These are phyloP conservation scores for Tokudaia tokunoshimensis DNA, from an alignment of 2,797 vertebrate genomes.

Conservation along the genomic window DNA sequence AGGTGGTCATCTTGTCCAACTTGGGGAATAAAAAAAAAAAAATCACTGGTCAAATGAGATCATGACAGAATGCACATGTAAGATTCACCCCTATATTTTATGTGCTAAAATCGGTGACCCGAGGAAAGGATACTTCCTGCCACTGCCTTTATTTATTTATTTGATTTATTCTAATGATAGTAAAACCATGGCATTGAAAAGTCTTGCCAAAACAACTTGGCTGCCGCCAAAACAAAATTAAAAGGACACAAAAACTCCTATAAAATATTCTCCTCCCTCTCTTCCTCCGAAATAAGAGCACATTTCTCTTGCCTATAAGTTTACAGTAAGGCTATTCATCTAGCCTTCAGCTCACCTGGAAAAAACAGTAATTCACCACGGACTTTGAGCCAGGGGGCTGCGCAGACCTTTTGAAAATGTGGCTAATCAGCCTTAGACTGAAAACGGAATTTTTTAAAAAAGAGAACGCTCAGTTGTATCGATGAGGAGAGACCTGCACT, in stretches of 20 bases:
- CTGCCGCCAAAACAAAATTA: not conserved
- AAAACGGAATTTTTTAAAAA: not conserved
- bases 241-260: not conserved
- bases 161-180: slow-evolving; percentile 45
- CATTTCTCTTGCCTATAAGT: slow-evolving; percentile 32
- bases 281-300: not conserved
- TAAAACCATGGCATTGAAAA: slow-evolving; percentile 2
- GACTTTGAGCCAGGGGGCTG: slow-evolving; percentile 39
- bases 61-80: not conserved
- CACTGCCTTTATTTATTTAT: slow-evolving; percentile 39
- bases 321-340: not conserved
- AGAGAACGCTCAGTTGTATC: slow-evolving; percentile 27
- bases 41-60: slow-evolving; percentile 26
- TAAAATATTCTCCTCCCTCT: not conserved
- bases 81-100: not conserved
- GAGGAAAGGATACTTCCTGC: not conserved
- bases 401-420: slow-evolving; percentile 43
- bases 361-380: slow-evolving; percentile 41
- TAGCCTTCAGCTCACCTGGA: slow-evolving; percentile 4
- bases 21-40: not conserved
- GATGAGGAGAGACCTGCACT: slow-evolving; percentile 62
- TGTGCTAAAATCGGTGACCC: not conserved
- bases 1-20: not conserved
- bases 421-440: slow-evolving; percentile 32
- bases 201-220: not conserved